phyloP scores from a whole-genome alignment of 1,140 invertebrate species.

The Nymphalis io region DNA sequence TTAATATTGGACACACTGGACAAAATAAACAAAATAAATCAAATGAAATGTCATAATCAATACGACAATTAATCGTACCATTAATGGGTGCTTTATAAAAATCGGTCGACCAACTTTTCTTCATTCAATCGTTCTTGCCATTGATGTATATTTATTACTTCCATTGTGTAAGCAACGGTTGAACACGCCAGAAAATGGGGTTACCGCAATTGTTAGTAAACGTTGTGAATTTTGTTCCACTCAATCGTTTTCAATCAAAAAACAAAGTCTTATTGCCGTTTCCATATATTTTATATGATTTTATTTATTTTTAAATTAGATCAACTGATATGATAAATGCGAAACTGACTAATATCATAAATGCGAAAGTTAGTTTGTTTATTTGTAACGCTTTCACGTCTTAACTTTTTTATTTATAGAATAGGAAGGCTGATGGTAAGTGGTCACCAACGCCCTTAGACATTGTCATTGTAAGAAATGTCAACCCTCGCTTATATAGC shows the following conservation, averaged over 20 bases:
- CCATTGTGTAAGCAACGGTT: conserved; percentile 16
- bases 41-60: too few relatives aligned
- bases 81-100: conserved; percentile 13
- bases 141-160: conserved; percentile 27
- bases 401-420: too few relatives aligned
- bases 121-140: conserved; percentile 22
- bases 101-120: conserved; percentile 13
- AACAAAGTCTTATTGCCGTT: conserved; percentile 1
- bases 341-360: too few relatives aligned
- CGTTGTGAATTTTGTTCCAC: conserved; percentile 12
- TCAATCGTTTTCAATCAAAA: conserved; percentile 16
- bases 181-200: conserved; percentile 20
- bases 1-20: too few relatives aligned
- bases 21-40: background rate
- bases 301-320: background rate
- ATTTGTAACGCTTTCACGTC: too few relatives aligned
- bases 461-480: too few relatives aligned
- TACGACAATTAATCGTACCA: background rate
- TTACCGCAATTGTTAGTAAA: conserved; percentile 19
- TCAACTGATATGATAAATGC: too few relatives aligned
- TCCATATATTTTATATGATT: background rate
- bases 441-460: too few relatives aligned
- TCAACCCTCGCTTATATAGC: too few relatives aligned
- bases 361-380: too few relatives aligned
- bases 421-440: too few relatives aligned